phyloP scores from a whole-genome alignment of 1,140 invertebrate species.

The Pomacea maculata region DNA sequence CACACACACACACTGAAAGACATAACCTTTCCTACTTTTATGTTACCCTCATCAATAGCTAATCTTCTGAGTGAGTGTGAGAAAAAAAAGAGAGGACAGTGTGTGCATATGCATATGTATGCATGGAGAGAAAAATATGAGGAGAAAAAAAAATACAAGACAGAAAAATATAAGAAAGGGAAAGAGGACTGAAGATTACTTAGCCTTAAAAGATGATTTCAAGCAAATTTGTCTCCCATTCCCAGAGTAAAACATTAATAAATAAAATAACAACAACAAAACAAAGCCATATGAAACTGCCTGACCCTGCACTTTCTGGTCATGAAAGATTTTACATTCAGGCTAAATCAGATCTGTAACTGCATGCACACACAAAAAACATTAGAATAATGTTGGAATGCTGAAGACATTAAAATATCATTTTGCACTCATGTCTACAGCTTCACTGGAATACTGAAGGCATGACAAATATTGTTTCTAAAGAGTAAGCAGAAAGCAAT shows the following conservation, averaged over 20 bases:
- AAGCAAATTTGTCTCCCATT: neutral
- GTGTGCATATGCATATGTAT: neutral
- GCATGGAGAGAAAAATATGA: neutral
- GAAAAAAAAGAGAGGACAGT: neutral
- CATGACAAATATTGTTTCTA: too few species aligned
- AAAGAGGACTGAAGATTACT: neutral
- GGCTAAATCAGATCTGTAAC: neutral
- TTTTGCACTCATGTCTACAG: too few species aligned
- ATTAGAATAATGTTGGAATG: too few species aligned
- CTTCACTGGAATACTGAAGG: too few species aligned
- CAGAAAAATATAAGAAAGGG: neutral
- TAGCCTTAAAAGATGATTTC: neutral
- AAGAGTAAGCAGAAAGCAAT: too few species aligned
- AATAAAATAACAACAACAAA: neutral
- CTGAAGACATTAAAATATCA: too few species aligned
- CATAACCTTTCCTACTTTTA: neutral
- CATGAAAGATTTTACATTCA: neutral
- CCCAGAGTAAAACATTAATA: neutral
- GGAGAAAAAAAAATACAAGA: neutral
- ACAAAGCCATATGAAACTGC: neutral
- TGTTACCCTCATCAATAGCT: neutral
- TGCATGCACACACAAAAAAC: too few species aligned
- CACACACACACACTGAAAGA: conserved; percentile 1
- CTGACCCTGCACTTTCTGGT: neutral
- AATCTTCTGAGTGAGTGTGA: neutral